phyloP scores from a whole-genome alignment of 2,797 vertebrate genomes.

The Lepilemur ruficaudatus region DNA sequence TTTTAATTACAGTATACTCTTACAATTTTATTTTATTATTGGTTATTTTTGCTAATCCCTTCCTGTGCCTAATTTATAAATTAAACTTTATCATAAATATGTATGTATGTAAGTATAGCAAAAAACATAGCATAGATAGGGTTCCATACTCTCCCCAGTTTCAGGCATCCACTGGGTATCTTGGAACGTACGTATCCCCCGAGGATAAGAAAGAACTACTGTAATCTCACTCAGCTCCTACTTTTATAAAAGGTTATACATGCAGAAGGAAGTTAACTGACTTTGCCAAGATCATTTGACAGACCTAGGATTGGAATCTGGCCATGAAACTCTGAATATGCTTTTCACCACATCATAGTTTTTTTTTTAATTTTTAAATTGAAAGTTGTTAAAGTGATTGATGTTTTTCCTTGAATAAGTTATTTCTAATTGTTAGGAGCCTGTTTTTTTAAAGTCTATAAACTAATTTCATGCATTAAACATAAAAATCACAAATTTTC shows the following conservation, averaged over 20 bases:
- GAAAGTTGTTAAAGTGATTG: not conserved
- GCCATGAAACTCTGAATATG: not conserved
- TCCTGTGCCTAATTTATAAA: not conserved
- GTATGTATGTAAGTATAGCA: not conserved
- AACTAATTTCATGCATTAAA: not conserved
- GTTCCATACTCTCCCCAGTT: not conserved
- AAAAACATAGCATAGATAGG: not conserved
- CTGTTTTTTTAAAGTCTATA: not conserved
- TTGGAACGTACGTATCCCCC: not conserved
- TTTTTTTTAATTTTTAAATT: not conserved
- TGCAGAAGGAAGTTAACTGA: slow-evolving; percentile 5
- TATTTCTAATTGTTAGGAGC: slow-evolving; percentile 22
- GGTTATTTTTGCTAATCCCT: not conserved
- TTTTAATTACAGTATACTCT: not conserved
- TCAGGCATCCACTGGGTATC: not conserved
- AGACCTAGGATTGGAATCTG: not conserved
- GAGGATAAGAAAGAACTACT: not conserved
- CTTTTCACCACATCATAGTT: not conserved
- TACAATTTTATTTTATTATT: not conserved
- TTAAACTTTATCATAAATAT: not conserved
- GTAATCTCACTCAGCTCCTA: not conserved
- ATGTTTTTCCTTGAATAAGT: slow-evolving; percentile 21
- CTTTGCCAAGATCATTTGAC: not conserved
- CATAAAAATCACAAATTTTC: slow-evolving; percentile 16
- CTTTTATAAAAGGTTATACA: slow-evolving; percentile 51